Conservation (phyloP, 2,113 vertebrate species). For the Delphinus delphis region DNA sequence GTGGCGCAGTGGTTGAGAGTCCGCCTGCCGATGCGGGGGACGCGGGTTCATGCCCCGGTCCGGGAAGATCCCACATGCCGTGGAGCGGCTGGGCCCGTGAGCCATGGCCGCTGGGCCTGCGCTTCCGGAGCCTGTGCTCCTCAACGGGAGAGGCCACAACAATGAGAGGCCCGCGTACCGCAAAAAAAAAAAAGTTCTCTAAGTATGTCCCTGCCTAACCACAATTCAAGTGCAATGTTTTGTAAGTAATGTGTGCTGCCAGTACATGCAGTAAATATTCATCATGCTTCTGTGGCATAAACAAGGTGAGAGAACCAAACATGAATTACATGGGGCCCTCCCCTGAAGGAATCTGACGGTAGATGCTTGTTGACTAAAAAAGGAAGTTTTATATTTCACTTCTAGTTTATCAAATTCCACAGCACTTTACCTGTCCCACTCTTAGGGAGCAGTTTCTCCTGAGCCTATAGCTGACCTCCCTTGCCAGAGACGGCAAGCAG, state of each 20-base stretch:
- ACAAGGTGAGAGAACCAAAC: background rate
- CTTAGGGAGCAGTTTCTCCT: background rate
- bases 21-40: too few species aligned
- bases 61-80: too few species aligned
- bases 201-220: background rate
- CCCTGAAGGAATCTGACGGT: background rate
- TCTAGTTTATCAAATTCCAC: slow-evolving; percentile 7
- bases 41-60: too few species aligned
- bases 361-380: background rate
- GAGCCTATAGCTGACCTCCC: background rate
- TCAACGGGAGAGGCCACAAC: too few species aligned
- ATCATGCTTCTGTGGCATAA: background rate
- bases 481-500: background rate
- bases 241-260: slow-evolving; percentile 21
- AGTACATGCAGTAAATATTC: background rate
- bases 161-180: too few species aligned
- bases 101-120: too few species aligned
- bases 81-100: too few species aligned
- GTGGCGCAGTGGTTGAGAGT: too few species aligned
- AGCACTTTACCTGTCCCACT: background rate
- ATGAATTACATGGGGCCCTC: background rate
- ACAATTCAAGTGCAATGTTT: background rate
- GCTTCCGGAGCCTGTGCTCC: too few species aligned
- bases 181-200: background rate
- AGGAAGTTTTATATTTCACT: background rate